Percentiles rank a stretch among this genome's conserved stretches.
Evolutionary conservation across 2,113 vertebrate species (phyloP).

Genomic region (Carassius auratus): DNA sequence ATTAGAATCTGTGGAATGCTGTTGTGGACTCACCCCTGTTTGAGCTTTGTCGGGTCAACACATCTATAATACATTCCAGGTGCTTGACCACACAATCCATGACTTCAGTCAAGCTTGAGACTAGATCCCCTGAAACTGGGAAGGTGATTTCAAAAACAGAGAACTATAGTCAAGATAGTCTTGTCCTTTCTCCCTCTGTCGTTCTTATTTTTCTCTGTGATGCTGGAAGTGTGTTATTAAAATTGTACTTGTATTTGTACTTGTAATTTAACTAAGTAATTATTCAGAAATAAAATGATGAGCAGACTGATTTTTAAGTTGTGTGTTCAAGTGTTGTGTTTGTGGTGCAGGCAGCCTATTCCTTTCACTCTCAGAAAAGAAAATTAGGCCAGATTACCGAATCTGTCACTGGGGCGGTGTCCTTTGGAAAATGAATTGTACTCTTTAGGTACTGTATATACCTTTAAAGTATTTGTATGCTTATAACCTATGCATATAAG

Average conservation of each 20-base stretch:
- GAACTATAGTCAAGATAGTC: neutral
- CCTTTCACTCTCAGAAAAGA: no score
- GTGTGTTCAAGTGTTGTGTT: neutral
- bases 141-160: neutral
- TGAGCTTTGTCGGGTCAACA: slow-evolving; percentile 55
- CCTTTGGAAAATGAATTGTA: no score
- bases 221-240: neutral
- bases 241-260: no score
- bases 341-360: neutral
- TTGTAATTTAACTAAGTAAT: neutral
- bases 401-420: no score
- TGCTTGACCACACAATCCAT: slow-evolving; percentile 56
- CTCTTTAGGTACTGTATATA: no score
- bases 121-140: slow-evolving; percentile 45
- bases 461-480: no score
- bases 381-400: no score
- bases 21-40: slow-evolving; percentile 55
- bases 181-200: no score
- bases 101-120: slow-evolving; percentile 48
- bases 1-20: slow-evolving; percentile 67
- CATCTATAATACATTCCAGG: slow-evolving; percentile 61
- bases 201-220: neutral
- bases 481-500: no score
- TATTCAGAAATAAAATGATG: neutral
- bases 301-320: neutral